Percentiles rank a stretch among this genome's conserved stretches.
phyloP scores from a whole-genome alignment of 1,140 invertebrate species.

The Plodia interpunctella region DNA sequence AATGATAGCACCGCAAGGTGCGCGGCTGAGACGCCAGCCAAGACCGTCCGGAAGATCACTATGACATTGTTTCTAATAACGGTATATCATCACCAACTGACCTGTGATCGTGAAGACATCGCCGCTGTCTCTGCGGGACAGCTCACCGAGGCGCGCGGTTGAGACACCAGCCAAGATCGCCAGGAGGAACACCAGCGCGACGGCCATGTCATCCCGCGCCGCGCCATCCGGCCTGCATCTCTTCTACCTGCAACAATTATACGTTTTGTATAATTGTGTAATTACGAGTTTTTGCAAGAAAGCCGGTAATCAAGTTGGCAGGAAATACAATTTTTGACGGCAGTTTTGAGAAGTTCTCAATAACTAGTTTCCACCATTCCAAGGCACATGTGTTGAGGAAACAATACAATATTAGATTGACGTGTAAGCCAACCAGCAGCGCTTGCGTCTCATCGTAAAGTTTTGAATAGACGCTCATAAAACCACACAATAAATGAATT shows the following conservation, averaged over 20 bases:
- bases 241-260: constrained; percentile 21
- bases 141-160: constrained; percentile 48
- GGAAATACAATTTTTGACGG: neutral
- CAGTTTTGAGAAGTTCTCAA: too few species aligned
- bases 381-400: too few species aligned
- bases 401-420: too few species aligned
- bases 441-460: too few species aligned
- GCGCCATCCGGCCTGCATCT: constrained; percentile 30
- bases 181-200: constrained; percentile 44
- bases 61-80: constrained; percentile 12
- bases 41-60: constrained; percentile 41
- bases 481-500: too few species aligned
- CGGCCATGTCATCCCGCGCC: constrained; percentile 59
- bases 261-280: neutral
- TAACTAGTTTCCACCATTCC: too few species aligned
- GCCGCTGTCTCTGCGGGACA: constrained; percentile 50
- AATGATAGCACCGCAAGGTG: constrained; percentile 51
- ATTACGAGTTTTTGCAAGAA: neutral
- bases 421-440: too few species aligned
- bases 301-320: neutral
- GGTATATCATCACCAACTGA: constrained; percentile 16
- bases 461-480: too few species aligned
- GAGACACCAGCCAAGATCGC: constrained; percentile 29
- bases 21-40: constrained; percentile 36
- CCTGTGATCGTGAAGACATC: constrained; percentile 53